Evolutionary conservation across 1,140 invertebrate genomes (phyloP).

Genomic region (Ceratina calcarata): DNA sequence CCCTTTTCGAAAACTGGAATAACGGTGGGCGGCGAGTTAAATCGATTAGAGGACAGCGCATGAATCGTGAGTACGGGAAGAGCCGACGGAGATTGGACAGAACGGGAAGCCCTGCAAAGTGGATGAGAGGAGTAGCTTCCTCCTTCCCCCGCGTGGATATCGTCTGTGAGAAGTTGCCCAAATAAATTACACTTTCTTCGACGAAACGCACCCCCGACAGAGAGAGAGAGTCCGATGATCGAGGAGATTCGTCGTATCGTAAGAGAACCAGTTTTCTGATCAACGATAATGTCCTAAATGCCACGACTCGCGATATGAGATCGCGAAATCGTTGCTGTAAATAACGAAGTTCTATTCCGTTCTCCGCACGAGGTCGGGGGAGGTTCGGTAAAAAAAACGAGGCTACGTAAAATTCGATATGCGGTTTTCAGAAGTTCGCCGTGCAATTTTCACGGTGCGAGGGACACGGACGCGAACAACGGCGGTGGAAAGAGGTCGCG

Average conservation of each 20-base stretch:
- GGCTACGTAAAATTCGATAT: conserved; percentile 66
- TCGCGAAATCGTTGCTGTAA: too few species aligned
- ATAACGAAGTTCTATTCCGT: too few species aligned
- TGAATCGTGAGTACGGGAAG: conserved; percentile 65
- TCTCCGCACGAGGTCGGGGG: conserved; percentile 34
- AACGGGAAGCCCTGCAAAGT: conserved; percentile 72
- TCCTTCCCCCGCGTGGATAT: conserved; percentile 30
- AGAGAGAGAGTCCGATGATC: too few species aligned
- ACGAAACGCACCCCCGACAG: conserved; percentile 40
- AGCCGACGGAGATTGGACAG: conserved; percentile 68
- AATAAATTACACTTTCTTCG: conserved; percentile 62
- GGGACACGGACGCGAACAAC: conserved; percentile 49
- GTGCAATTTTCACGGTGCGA: conserved; percentile 55
- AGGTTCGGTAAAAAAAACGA: conserved; percentile 23
- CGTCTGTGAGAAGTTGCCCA: conserved; percentile 51
- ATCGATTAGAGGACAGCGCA: conserved; percentile 70
- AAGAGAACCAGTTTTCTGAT: too few species aligned
- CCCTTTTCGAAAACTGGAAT: conserved; percentile 35
- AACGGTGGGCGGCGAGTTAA: conserved; percentile 60
- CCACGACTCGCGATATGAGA: too few species aligned
- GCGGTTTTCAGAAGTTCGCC: conserved; percentile 65
- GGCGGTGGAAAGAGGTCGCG: neutral
- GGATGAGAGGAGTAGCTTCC: conserved; percentile 56
- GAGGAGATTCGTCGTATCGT: too few species aligned
- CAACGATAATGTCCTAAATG: too few species aligned